These are phyloP conservation scores for Lasaia peninsularis DNA, from an alignment of 1,140 invertebrate genomes.

Conservation along the genomic window DNA sequence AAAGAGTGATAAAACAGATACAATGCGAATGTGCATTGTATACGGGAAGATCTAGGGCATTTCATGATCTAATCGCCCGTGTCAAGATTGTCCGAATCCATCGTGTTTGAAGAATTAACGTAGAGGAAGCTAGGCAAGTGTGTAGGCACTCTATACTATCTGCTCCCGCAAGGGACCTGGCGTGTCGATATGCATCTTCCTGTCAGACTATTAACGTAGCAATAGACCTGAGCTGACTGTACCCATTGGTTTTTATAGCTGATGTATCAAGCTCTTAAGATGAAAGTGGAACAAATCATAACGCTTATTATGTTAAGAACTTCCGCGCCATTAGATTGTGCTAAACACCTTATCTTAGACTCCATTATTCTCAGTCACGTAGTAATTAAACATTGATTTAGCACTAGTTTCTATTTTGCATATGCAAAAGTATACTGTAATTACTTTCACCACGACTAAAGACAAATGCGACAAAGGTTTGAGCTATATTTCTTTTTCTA, in stretches of 20 bases:
- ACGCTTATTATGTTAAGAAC: conserved; percentile 18
- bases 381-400: not conserved
- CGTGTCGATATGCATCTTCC: not conserved
- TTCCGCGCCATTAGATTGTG: conserved; percentile 21
- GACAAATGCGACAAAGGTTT: too few relatives aligned
- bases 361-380: conserved; percentile 8
- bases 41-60: too few relatives aligned
- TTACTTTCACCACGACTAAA: not conserved
- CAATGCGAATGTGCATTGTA: too few relatives aligned
- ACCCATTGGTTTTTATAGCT: not conserved
- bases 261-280: conserved; percentile 1
- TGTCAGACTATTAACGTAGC: not conserved
- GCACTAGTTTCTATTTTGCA: not conserved
- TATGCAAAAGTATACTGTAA: not conserved
- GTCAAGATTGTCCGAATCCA: too few relatives aligned
- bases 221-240: not conserved
- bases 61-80: too few relatives aligned
- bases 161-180: too few relatives aligned
- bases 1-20: too few relatives aligned
- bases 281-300: conserved; percentile 6
- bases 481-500: too few relatives aligned
- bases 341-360: conserved; percentile 16
- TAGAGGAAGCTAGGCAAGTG: too few relatives aligned
- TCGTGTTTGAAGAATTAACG: too few relatives aligned
- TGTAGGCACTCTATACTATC: not conserved